These are phyloP conservation scores for Uria lomvia DNA, from an alignment of 2,113 vertebrate species.

Conservation along the genomic window DNA sequence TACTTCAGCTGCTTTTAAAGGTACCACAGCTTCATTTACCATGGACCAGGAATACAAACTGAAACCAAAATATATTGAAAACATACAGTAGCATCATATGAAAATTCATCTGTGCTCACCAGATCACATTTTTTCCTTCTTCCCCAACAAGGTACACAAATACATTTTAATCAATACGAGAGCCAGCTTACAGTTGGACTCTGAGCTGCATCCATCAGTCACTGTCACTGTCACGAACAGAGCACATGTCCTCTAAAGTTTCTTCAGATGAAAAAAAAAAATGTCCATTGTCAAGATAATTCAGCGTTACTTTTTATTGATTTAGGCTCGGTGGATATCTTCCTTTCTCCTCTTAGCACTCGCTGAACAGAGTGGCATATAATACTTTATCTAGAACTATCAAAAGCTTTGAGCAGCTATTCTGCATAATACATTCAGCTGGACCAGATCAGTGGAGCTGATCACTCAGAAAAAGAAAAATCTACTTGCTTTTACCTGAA, in stretches of 20 bases:
- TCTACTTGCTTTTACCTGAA: neutral
- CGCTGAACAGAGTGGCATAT: neutral
- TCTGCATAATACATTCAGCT: neutral
- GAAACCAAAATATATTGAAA: neutral
- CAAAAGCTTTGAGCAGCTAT: neutral
- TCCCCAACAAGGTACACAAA: neutral
- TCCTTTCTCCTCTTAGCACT: neutral
- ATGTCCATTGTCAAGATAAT: neutral
- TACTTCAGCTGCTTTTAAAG: constrained; percentile 31
- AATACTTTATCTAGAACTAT: neutral
- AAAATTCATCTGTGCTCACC: neutral
- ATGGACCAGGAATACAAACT: neutral
- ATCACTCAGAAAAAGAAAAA: neutral
- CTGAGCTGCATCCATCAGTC: neutral
- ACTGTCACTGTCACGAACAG: neutral
- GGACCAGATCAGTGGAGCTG: neutral
- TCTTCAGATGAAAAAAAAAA: neutral
- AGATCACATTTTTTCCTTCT: neutral
- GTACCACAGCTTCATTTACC: neutral
- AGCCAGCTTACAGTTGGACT: neutral
- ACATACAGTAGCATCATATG: neutral
- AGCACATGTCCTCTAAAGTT: neutral
- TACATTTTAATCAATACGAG: neutral
- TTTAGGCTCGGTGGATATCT: neutral
- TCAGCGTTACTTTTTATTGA: neutral